Percentiles rank a stretch among this genome's conserved stretches.
Evolutionary conservation across 2,113 vertebrate species (phyloP).

Genomic region (Agelaius tricolor): DNA sequence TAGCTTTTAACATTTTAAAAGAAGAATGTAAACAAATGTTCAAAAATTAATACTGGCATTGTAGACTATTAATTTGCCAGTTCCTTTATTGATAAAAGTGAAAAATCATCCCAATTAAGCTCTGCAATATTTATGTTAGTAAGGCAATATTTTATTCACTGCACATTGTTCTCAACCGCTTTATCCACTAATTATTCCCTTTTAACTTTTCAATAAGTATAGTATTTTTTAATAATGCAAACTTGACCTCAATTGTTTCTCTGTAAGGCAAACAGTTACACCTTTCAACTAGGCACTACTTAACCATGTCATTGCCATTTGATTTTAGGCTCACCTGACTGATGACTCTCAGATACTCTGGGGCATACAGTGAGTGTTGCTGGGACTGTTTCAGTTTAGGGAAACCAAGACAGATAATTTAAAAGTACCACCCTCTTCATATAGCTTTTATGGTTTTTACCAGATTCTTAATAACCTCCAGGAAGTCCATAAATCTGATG

Average conservation of each 20-base stretch:
- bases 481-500: not conserved
- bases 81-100: not conserved
- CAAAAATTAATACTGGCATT: not conserved
- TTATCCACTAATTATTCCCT: not conserved
- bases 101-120: not conserved
- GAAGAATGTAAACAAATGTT: not conserved
- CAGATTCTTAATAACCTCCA: not conserved
- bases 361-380: not conserved
- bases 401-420: not conserved
- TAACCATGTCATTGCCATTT: not conserved
- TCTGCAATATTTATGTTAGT: not conserved
- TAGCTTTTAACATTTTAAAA: not conserved
- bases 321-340: not conserved
- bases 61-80: not conserved
- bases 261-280: not conserved
- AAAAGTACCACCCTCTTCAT: not conserved
- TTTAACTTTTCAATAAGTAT: not conserved
- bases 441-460: not conserved
- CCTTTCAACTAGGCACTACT: not conserved
- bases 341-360: not conserved
- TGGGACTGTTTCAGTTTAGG: not conserved
- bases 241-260: not conserved
- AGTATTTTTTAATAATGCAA: not conserved
- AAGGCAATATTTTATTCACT: slow-evolving; percentile 7
- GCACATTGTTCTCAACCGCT: not conserved